Base-by-base conservation (phyloP, 2,113 vertebrate genomes). In the Sinocyclocheilus anshuiensis region DNA sequence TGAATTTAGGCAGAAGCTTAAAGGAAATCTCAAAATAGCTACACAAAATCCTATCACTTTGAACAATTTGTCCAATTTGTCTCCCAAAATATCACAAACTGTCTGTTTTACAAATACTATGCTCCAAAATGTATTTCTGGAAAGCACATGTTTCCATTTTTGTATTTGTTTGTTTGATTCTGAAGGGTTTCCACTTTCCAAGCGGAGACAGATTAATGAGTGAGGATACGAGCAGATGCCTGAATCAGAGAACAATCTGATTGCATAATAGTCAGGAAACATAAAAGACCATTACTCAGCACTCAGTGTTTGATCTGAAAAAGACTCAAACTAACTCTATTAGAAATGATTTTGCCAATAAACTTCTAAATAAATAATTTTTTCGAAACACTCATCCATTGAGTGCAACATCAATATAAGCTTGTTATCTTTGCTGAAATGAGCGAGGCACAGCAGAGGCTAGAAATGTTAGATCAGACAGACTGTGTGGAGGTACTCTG, bases 391-490 rank as follows among this genome's bases (percentile, higher is more conserved):
- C 20, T 18, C 22, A 33, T 42, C 42, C 69, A 45, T 10, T n/a
- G 22, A 42, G 61, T 36, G n/a, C 11, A 53, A 85, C 39, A 71
- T 69, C 6, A 74, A 22, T 33, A 42, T 33, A 45, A 57, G 48
- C 57, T 55, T 48, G 55, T n/a, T 29, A 45, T 74, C 42, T 50
- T 61, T 33, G 79, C 8, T 83, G 61, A 16, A 87, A 63, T 53
- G 3, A 81, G 80, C 36, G 76, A n/a, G 75, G 24, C 50, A 39
- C 67, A 79, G 91, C 88, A 87, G 20, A 86, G 87, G 86, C 89
- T 90, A 88, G 90, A 91, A 94, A 94, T 89, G 89, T 90, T 88
- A 92, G 91, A 93, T 94, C 93, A 93, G 93, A 93, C 91, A 85
- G 91, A 90, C 92, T 94, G 92, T 91, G 86, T 87, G 89, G 92